Evolutionary conservation across 2,797 vertebrate genomes (phyloP), one percentile per base, ranked within the genome.

Genomic region (Anguilla obscura): DNA sequence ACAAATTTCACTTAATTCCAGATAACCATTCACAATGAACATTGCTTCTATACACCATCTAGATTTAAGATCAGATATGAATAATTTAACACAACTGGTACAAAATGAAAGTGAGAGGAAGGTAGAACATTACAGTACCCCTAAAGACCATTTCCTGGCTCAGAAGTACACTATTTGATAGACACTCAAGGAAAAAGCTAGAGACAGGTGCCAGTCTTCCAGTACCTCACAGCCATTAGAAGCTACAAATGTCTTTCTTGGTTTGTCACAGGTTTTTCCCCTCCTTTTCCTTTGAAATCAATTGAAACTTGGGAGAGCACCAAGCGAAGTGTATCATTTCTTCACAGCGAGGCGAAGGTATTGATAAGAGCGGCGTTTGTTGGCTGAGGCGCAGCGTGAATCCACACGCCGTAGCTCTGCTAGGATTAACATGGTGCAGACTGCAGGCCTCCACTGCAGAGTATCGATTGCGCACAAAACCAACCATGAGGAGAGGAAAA

Each of bases 391-490:
- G 60, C 89, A 83, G 88, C 69, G 69, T 74, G 85, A 90, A 52
- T 85, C 63, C 84, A 90, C 86, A 91, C 87, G 52, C 89, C 87
- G 84, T 87, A 87, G 90, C 33, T 60, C 89, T 71, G 90, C 89
- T 89, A 88, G 93, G 92, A 94, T 95, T 93, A 93, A 89, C 92
- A 93, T 88, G 90, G 92, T 84, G 85, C 92, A 91, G 93, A 91
- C 90, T 79, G 84, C 90, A 88, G 93, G 93, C 89, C 93, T 93
- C 90, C 92, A 94, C 93, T 95, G 93, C 93, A 94, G 93, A 95
- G 92, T 95, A 96, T 96, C 88, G 95, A 96, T 95, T 45, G 74
- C 4, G 74, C 86, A 92, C 92, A 93, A 94, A 94, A 93, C 86
- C 89, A 91, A 92, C 91, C 88, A 88, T 88, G 91, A 94, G 91